phyloP scores from a whole-genome alignment of 1,140 invertebrate genomes.

The Caenorhabditis remanei region DNA sequence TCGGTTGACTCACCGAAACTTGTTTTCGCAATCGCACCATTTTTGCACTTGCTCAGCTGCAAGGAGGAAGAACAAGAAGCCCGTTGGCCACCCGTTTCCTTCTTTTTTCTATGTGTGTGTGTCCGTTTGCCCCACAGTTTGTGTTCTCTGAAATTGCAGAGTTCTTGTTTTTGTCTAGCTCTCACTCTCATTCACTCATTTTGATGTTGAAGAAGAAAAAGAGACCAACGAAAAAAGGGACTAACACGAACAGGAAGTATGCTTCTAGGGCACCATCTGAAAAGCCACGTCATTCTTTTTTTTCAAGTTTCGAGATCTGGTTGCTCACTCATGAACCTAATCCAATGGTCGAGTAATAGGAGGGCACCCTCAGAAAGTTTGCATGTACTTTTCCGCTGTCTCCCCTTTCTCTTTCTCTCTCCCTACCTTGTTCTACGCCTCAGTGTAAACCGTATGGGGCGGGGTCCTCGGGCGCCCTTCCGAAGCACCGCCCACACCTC shows the following conservation, averaged over 20 bases:
- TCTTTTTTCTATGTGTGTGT: not conserved
- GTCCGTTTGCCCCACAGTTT: not conserved
- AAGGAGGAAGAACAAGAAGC: slow-evolving; percentile 16
- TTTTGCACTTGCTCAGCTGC: slow-evolving; percentile 46
- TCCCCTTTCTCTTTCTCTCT: not conserved
- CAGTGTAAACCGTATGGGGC: slow-evolving; percentile 53
- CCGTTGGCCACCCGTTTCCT: not conserved
- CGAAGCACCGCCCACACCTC: not conserved
- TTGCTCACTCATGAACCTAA: not conserved
- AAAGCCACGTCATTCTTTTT: slow-evolving; percentile 17
- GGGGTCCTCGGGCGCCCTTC: not conserved
- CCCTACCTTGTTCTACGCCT: slow-evolving; percentile 44
- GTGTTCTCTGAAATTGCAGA: slow-evolving; percentile 31
- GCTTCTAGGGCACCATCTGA: slow-evolving; percentile 14
- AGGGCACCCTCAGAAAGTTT: slow-evolving; percentile 34
- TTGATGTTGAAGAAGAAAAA: slow-evolving; percentile 25
- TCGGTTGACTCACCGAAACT: not conserved
- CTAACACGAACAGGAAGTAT: slow-evolving; percentile 36
- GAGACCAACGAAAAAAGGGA: not conserved
- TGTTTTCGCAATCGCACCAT: slow-evolving; percentile 48
- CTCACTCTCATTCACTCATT: slow-evolving; percentile 9
- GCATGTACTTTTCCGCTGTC: slow-evolving; percentile 42
- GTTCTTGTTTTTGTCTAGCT: slow-evolving; percentile 36
- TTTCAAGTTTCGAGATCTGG: not conserved
- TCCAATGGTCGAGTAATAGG: not conserved